These are phyloP conservation scores for Melitaea athalia DNA, from an alignment of 2,888 invertebrate genomes.

Conservation along the genomic window DNA sequence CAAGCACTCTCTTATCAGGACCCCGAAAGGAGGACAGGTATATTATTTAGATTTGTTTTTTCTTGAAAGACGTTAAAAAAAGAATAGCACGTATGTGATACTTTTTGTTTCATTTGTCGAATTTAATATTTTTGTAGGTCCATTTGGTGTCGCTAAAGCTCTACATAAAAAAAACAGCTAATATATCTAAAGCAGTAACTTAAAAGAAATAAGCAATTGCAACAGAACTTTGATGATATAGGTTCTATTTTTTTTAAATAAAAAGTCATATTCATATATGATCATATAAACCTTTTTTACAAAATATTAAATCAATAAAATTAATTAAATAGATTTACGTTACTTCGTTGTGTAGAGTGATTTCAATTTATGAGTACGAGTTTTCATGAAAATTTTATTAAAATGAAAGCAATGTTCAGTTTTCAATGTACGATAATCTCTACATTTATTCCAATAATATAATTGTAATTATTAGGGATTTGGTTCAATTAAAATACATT, in stretches of 20 bases:
- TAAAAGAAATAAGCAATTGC: no score
- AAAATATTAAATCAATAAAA: no score
- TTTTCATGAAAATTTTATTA: background rate
- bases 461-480: background rate
- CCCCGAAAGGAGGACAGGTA: slow-evolving; percentile 92
- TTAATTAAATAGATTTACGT: background rate
- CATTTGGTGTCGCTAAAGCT: no score
- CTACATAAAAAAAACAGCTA: no score
- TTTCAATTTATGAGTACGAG: background rate
- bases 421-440: background rate
- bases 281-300: no score
- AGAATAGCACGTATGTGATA: no score
- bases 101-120: no score
- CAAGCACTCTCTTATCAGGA: slow-evolving; percentile 93
- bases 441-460: background rate
- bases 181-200: no score
- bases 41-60: slow-evolving; percentile 5
- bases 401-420: background rate
- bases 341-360: background rate
- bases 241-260: no score
- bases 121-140: no score
- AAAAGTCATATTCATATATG: no score
- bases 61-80: background rate
- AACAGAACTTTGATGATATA: no score
- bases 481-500: background rate